Evolutionary conservation across 2,888 invertebrate genomes (phyloP), one percentile per base, ranked within the genome.

Genomic region (Meiosimyza platycephala): DNA sequence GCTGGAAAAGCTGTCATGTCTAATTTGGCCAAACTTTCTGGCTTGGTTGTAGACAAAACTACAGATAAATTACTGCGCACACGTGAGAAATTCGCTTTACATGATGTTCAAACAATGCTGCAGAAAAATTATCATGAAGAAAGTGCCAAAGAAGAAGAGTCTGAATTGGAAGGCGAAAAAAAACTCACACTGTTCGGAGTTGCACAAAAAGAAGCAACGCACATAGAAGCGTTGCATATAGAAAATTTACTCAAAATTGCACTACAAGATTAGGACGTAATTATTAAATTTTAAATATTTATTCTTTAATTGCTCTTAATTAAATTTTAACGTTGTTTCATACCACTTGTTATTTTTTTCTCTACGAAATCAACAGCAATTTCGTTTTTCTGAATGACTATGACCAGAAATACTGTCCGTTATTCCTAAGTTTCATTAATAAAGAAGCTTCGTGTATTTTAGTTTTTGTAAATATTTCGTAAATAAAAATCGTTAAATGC

Each of bases 1-100:
- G 82, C 82, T 16, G 86, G 86, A 0, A 74, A 76, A 22, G 71
- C 82, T 3, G 79, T 80, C 12, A 72, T 79, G 3, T 86, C 86
- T 0, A 76, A 77, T 6, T 76, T 86, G 0, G 77, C 81, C 0
- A 79, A 81, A 33, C 57, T 87, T 1, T 76, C 85, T 0, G 83
- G 84, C 33, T 65, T 87, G 6, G 72, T 77, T 5, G 75, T 85
- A 13, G 80, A 82, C 47, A 81, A 75, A 71, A 69, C 78, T 0
- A 73, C 82, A 0, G 84, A 85, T 47, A 80, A 81, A 72, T 75
- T 79, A 55, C 65, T 86, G 15, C 77, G 82, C 2, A 75, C 55
- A 11, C 81, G 84, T 0, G 72, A 80, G 4, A 73, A 77, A 0
- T 40, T 67, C 13, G 81, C 80, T 0, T 65, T 86, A 9, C 75